Percentiles rank a stretch among this genome's conserved stretches.
Conservation (phyloP, 2,797 vertebrate genomes). For the Dendrocincla fuliginosa region DNA sequence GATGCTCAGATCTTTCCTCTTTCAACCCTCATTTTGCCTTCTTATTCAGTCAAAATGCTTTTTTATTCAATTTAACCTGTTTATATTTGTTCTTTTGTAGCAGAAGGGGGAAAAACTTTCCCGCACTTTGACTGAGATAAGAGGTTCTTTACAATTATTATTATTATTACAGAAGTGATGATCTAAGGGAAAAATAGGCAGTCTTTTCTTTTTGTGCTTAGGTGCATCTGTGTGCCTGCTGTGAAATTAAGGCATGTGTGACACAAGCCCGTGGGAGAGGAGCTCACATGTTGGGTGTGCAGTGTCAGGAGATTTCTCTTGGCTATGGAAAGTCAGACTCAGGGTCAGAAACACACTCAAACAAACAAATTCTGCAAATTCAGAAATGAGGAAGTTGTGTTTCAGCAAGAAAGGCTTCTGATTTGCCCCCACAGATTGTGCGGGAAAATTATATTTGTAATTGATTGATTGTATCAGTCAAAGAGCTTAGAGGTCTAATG, state of each 20-base stretch:
- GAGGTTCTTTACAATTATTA: accelerated
- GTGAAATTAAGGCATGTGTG: background rate
- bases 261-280: background rate
- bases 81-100: background rate
- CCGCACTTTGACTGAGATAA: background rate
- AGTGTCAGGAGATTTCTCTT: background rate
- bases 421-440: background rate
- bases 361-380: background rate
- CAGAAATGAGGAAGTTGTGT: background rate
- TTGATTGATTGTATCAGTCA: background rate
- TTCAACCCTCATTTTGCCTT: background rate
- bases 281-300: accelerated
- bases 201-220: background rate
- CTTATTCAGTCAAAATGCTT: background rate
- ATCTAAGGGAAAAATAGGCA: background rate
- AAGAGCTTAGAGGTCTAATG: background rate
- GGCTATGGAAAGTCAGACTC: background rate
- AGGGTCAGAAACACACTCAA: background rate
- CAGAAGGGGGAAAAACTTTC: background rate
- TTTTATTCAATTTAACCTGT: background rate
- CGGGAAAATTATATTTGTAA: background rate
- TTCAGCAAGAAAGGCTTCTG: background rate
- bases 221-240: background rate
- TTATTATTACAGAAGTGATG: background rate
- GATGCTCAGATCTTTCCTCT: background rate